phyloP scores from a whole-genome alignment of 2,888 invertebrate genomes.

The Lasioglossum morio region DNA sequence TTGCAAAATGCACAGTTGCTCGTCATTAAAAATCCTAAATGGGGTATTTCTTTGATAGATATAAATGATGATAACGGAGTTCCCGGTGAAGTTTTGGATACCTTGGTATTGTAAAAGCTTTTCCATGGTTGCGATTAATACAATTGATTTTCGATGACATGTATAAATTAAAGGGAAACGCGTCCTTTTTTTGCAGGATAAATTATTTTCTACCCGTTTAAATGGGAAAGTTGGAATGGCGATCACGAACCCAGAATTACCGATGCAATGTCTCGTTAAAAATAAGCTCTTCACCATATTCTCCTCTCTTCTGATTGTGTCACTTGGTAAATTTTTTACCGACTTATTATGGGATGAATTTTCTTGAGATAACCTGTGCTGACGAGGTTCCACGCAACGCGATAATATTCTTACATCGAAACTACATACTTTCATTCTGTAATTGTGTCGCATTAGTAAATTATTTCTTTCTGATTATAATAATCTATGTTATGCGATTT shows the following conservation, averaged over 20 bases:
- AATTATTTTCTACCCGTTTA: conserved; percentile 86
- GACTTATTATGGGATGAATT: conserved; percentile 76
- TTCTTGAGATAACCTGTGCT: conserved; percentile 46
- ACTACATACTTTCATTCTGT: conserved; percentile 38
- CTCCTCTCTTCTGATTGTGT: conserved; percentile 83
- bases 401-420: conserved; percentile 36
- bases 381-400: conserved; percentile 43
- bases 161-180: conserved; percentile 53
- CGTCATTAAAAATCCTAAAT: conserved; percentile 89
- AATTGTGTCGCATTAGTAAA: conserved; percentile 56
- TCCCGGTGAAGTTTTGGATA: conserved; percentile 78
- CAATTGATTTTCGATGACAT: not conserved
- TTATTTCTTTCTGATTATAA: conserved; percentile 39
- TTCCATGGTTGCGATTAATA: not conserved
- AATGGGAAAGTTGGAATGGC: conserved; percentile 87
- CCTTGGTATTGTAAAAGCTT: conserved; percentile 82
- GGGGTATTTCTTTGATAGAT: conserved; percentile 89
- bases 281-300: conserved; percentile 87
- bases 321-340: conserved; percentile 84
- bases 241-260: conserved; percentile 87
- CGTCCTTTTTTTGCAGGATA: conserved; percentile 82
- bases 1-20: conserved; percentile 89
- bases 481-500: conserved; percentile 40
- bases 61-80: conserved; percentile 79
- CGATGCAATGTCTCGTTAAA: conserved; percentile 87